Evolutionary conservation across 2,888 invertebrate genomes (phyloP), one percentile per base, ranked within the genome.

Genomic region (Phasia obesa): DNA sequence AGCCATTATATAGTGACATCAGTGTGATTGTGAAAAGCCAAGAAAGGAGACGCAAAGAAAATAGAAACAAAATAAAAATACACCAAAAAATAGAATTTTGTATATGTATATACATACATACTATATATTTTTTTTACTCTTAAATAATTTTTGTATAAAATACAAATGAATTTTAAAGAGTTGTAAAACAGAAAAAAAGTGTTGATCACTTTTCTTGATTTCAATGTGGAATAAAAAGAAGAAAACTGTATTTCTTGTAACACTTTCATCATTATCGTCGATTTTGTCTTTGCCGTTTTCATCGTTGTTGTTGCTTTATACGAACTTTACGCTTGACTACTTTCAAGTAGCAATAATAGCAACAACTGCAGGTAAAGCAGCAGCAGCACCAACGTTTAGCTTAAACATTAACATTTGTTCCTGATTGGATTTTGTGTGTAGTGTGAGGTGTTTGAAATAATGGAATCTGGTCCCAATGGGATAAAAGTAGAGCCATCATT

Each of bases 401-500:
- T 59, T 31, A 23, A 21, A n/a, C 23, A 59, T 57, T 47, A 59
- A 51, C 15, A 62, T 60, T 71, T 71, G 65, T 76, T 82, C 62
- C 60, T 76, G 71, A 71, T 79, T 83, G 62, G 38, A 62, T 69
- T n/a, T 67, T 73, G 73, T 60, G 76, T 69, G 38, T 42, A 35
- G 59, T 60, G 59, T 59, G 79, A 67, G 84, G 84, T 85, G 82
- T 81, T 51, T 53, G 87, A 87, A 90, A 90, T 88, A 89, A 91
- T 91, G 91, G 91, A 91, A 88, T 88, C 90, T 88, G 89, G 90
- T 88, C 89, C 90, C 88, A 90, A 90, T 87, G 88, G 87, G 89
- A 91, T 91, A 88, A 91, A 91, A 88, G 89, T 91, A 87, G 91
- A 91, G 88, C 89, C 90, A 86, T 87, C 90, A 85, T 88, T 90